Base-by-base conservation (phyloP, 2,888 invertebrate species). In the Mesorhabditis spiculigera region DNA sequence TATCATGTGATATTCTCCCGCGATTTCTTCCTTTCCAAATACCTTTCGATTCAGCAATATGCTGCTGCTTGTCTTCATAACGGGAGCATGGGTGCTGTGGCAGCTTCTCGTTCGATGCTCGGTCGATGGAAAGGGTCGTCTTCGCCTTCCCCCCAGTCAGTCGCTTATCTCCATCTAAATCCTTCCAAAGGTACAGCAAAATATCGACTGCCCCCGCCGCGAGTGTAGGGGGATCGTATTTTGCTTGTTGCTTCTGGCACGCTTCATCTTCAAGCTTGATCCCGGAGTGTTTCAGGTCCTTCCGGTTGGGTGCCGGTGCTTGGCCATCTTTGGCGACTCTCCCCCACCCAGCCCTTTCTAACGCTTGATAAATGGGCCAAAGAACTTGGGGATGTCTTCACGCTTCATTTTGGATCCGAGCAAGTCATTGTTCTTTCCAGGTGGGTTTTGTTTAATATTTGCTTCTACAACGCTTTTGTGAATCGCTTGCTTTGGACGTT, bases 351-450 rank as follows among this genome's bases (percentile, higher is more conserved):
- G n/a, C 58, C 58, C 58, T 50, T 50, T 50, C 58, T 10, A 10
- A 50, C 58, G 67, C 66, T 70, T 45, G 67, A 70, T 50, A 13
- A 67, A 16, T 70, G 70, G 70, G 43, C 67, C 42, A 67, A 70
- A 58, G 43, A 70, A 28, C 58, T 67, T 43, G 70, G 70, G 16
- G 70, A 70, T 61, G 67, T 70, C 8, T 63, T 69, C 50, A 66
- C 43, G 8, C 41, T 69, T 16, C n/a, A 66, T 43, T 66, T 69
- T 41, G 69, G 69, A 10, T 66, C 65, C 58, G 63, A 66, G 16
- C 66, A 63, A 28, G 70, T 70, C 41, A 67, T 70, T 16, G 70
- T 70, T 43, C 42, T 70, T 8, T 67, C 67, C 10, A 69, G 70
- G 70, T 70, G 10, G 8, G 58, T n/a, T 13, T n/a, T 28, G 28